phyloP scores from a whole-genome alignment of 2,113 vertebrate species.

The Scomber japonicus region DNA sequence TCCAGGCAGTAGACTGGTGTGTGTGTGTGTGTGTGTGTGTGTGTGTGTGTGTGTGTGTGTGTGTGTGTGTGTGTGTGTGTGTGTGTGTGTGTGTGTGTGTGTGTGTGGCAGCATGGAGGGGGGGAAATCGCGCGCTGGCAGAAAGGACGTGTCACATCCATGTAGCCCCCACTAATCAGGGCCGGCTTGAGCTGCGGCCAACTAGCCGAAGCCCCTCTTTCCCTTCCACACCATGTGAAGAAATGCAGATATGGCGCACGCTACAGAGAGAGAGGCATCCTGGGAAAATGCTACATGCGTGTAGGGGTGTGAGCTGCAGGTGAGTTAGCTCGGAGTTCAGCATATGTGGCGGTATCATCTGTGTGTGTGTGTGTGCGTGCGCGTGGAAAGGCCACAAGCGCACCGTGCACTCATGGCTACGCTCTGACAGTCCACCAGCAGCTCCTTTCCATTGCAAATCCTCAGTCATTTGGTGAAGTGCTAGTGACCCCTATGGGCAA shows the following conservation, averaged over 20 bases:
- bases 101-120: constrained; percentile 37
- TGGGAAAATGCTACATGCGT: constrained; percentile 71
- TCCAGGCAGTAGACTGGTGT: constrained; percentile 85
- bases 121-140: constrained; percentile 83
- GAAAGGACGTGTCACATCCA: constrained; percentile 88
- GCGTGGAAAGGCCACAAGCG: constrained; percentile 39
- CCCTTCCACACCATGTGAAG: constrained; percentile 84
- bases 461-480: constrained; percentile 89
- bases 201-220: constrained; percentile 39
- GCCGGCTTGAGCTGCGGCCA: constrained; percentile 82
- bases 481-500: constrained; percentile 99
- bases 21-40: constrained; percentile 50
- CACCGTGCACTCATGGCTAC: constrained; percentile 42
- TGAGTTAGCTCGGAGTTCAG: constrained; percentile 58
- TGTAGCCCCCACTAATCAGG: constrained; percentile 89
- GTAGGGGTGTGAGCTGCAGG: constrained; percentile 70
- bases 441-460: constrained; percentile 82
- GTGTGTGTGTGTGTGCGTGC: constrained; percentile 28
- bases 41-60: constrained; percentile 46
- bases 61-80: constrained; percentile 56
- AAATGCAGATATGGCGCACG: constrained; percentile 86
- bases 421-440: constrained; percentile 54
- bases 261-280: constrained; percentile 68
- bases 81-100: constrained; percentile 44
- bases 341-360: constrained; percentile 51